A percentile compares a stretch with the other conserved stretches of the same genome.
Evolutionary conservation across 2,888 invertebrate genomes (phyloP).

Genomic region (Escarpia spicata): DNA sequence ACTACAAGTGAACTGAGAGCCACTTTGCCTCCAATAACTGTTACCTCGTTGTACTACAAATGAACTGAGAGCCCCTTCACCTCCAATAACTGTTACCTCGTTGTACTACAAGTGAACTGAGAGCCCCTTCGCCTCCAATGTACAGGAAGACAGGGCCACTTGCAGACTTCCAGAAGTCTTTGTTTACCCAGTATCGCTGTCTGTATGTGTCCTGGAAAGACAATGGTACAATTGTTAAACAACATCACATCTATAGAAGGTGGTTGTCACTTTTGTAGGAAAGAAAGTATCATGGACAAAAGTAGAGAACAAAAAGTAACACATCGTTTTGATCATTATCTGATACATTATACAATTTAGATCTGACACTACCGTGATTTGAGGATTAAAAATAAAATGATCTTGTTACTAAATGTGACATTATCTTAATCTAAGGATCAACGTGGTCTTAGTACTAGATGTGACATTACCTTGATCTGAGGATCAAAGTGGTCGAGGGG

Average conservation of each 20-base stretch:
- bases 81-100: constrained; percentile 36
- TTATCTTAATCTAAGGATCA: constrained; percentile 38
- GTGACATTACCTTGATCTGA: constrained; percentile 25
- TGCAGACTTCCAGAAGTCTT: constrained; percentile 41
- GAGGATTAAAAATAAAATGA: no score
- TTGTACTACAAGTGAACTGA: constrained; percentile 35
- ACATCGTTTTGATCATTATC: no score
- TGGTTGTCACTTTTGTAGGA: neutral
- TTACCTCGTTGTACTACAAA: no score
- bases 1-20: no score
- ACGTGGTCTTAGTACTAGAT: constrained; percentile 43
- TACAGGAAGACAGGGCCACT: constrained; percentile 49
- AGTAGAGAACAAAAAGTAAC: no score
- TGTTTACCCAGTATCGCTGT: constrained; percentile 49
- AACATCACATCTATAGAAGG: neutral
- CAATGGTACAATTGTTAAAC: neutral
- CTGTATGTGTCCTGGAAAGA: constrained; percentile 43
- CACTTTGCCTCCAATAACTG: no score
- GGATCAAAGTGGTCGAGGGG: constrained; percentile 52
- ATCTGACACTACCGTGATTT: no score
- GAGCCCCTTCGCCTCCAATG: constrained; percentile 51
- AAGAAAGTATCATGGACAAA: no score
- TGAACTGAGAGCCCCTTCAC: no score
- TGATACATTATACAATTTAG: no score
- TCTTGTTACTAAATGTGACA: no score